A percentile compares a stretch with the other conserved stretches of the same genome.
phyloP scores from a whole-genome alignment of 2,113 vertebrate genomes.

The Hippocampus comes region DNA sequence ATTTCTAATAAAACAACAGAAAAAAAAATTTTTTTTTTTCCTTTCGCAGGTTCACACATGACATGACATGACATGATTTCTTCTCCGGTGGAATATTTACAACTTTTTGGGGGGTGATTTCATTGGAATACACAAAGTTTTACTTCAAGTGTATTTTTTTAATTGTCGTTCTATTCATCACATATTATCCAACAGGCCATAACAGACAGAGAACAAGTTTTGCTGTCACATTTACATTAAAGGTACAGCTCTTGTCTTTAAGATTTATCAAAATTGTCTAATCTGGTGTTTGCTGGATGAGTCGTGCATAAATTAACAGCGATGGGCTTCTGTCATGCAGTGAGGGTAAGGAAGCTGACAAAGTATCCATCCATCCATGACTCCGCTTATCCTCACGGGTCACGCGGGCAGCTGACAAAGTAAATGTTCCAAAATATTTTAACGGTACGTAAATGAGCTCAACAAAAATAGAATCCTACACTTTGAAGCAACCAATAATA shows the following conservation, averaged over 20 bases:
- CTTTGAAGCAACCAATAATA: neutral
- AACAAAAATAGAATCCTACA: constrained; percentile 10
- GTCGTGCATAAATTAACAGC: constrained; percentile 6
- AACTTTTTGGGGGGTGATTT: constrained; percentile 22
- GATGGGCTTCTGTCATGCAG: too few species aligned
- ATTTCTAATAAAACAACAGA: neutral
- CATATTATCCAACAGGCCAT: neutral
- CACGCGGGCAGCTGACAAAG: neutral
- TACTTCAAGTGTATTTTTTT: constrained; percentile 3
- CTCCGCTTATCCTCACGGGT: too few species aligned
- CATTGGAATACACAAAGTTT: constrained; percentile 16
- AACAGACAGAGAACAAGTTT: neutral
- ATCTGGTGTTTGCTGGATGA: constrained; percentile 32
- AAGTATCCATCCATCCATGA: constrained; percentile 3
- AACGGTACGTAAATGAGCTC: neutral
- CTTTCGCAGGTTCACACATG: constrained; percentile 21
- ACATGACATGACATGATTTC: neutral
- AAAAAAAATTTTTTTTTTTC: neutral
- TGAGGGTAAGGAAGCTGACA: neutral
- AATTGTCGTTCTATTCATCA: neutral
- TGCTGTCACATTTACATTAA: constrained; percentile 5
- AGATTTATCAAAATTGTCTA: constrained; percentile 2
- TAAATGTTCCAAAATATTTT: constrained; percentile 8
- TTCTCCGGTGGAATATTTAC: constrained; percentile 7
- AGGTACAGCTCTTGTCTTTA: neutral